Evolutionary conservation across 2,888 invertebrate species (phyloP).

Genomic region (Selenia dentaria): DNA sequence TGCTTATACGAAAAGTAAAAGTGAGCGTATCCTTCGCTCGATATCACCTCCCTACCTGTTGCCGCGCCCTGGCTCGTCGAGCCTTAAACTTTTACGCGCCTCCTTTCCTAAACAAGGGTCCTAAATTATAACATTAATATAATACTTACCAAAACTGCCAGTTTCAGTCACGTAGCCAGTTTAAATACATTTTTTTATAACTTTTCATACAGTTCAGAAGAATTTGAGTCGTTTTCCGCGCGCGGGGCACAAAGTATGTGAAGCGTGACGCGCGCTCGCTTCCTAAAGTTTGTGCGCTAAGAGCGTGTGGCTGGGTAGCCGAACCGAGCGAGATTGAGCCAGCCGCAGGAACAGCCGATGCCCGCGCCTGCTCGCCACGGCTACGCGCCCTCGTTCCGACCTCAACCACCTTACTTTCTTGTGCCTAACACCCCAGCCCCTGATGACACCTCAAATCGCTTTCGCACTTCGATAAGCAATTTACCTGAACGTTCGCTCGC

Average conservation of each 20-base stretch:
- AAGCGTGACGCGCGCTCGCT: constrained; percentile 51
- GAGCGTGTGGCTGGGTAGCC: constrained; percentile 53
- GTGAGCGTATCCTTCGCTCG: constrained; percentile 60
- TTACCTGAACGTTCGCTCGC: constrained; percentile 7
- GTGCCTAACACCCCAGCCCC: constrained; percentile 27
- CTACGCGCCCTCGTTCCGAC: constrained; percentile 29
- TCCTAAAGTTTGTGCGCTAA: constrained; percentile 36
- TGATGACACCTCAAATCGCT: constrained; percentile 32
- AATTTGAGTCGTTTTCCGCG: constrained; percentile 37
- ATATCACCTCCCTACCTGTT: constrained; percentile 68
- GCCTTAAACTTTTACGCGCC: constrained; percentile 67
- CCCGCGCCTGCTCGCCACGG: constrained; percentile 11
- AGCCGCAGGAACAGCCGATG: constrained; percentile 9
- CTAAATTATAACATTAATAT: constrained; percentile 32
- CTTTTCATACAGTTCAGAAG: constrained; percentile 62
- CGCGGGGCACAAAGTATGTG: constrained; percentile 47
- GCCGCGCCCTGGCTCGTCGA: constrained; percentile 54
- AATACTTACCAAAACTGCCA: constrained; percentile 61
- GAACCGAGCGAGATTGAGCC: constrained; percentile 51
- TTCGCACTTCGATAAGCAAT: constrained; percentile 25
- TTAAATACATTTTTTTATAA: constrained; percentile 29
- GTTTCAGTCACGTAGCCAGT: neutral
- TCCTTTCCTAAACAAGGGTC: constrained; percentile 37
- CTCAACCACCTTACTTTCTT: constrained; percentile 40
- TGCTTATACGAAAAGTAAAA: constrained; percentile 63